phyloP scores from a whole-genome alignment of 2,888 invertebrate species.

The Poecilobothrus nobilitatus region DNA sequence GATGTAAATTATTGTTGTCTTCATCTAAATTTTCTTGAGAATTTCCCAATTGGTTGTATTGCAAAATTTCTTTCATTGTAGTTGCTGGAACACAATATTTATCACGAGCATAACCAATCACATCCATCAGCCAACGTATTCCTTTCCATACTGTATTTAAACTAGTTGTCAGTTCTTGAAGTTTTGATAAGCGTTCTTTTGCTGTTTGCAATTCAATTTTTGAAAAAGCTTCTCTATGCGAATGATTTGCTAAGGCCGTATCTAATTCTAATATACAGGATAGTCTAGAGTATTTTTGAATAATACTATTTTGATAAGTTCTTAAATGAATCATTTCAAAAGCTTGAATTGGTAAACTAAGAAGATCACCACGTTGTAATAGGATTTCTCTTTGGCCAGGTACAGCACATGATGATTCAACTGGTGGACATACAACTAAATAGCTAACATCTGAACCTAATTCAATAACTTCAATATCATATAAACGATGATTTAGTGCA shows the following conservation, averaged over 20 bases:
- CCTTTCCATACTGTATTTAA: conserved; percentile 88
- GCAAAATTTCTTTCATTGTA: conserved; percentile 39
- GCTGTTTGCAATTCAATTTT: conserved; percentile 77
- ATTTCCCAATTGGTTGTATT: conserved; percentile 28
- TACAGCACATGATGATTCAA: conserved; percentile 85
- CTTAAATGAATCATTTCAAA: conserved; percentile 91
- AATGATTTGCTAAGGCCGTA: conserved; percentile 82
- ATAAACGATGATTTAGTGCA: conserved; percentile 68
- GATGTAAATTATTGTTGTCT: conserved; percentile 30
- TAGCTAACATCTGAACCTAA: conserved; percentile 84
- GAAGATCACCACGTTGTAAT: conserved; percentile 73
- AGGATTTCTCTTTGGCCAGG: conserved; percentile 79
- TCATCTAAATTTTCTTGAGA: conserved; percentile 15
- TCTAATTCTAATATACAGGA: conserved; percentile 92
- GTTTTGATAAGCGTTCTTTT: conserved; percentile 70
- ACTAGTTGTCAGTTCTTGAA: conserved; percentile 76
- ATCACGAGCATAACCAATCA: conserved; percentile 88
- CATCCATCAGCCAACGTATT: conserved; percentile 92
- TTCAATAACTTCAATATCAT: conserved; percentile 90
- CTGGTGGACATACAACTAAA: conserved; percentile 83
- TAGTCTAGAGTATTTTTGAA: conserved; percentile 83
- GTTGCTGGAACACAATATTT: conserved; percentile 46
- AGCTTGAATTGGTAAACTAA: conserved; percentile 86
- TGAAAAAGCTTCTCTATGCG: conserved; percentile 91
- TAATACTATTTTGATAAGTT: conserved; percentile 85